phyloP scores from a whole-genome alignment of 2,797 vertebrate species.

The Adrianichthys oophorus region DNA sequence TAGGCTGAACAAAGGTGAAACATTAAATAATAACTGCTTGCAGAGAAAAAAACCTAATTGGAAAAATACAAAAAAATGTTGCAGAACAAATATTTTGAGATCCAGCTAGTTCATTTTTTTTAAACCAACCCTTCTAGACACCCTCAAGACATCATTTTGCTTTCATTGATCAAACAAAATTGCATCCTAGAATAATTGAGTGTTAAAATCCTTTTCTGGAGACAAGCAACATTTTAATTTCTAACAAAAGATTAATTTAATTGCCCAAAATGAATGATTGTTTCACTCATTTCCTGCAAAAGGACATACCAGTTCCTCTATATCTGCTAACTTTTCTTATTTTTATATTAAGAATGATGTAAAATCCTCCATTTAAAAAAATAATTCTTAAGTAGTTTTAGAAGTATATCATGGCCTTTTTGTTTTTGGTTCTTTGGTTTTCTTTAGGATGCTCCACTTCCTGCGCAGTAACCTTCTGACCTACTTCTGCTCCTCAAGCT shows the following conservation, averaged over 20 bases:
- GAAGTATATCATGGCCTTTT: conserved; percentile 1
- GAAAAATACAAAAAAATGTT: too few relatives aligned
- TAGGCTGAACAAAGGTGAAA: too few relatives aligned
- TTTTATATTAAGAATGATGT: background rate
- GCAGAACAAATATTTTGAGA: too few relatives aligned
- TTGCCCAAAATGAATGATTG: background rate
- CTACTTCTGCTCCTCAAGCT: conserved; percentile 45
- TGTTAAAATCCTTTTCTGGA: background rate
- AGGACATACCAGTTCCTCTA: background rate
- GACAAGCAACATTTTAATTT: background rate
- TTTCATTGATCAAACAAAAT: too few relatives aligned
- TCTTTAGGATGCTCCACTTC: conserved; percentile 22
- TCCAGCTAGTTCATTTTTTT: too few relatives aligned
- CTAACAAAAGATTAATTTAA: background rate
- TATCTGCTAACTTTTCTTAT: background rate
- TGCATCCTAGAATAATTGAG: background rate
- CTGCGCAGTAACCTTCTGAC: conserved; percentile 59
- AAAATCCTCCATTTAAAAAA: background rate
- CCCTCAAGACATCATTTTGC: too few relatives aligned
- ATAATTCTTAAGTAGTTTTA: background rate
- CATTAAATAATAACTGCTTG: too few relatives aligned
- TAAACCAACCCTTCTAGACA: too few relatives aligned
- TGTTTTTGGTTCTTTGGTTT: conserved; percentile 1
- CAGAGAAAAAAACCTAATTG: too few relatives aligned
- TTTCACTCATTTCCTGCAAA: background rate